Percentiles rank a stretch among this genome's conserved stretches.
Conservation (phyloP, 1,140 invertebrate species). For the Scaptomyza hsui region DNA sequence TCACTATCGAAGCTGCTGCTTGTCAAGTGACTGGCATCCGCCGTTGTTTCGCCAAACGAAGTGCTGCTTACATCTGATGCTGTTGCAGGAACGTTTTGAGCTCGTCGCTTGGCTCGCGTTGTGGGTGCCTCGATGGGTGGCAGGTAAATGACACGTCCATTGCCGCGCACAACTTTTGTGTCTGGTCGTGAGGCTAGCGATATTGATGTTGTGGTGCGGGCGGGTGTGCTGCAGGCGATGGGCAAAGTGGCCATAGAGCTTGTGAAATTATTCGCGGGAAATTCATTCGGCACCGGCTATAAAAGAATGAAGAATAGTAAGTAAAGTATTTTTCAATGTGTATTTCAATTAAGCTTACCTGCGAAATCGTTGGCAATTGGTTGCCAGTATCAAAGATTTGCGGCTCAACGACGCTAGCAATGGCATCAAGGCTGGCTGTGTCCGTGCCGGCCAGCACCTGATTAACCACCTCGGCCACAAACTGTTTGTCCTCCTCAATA, state of each 20-base stretch:
- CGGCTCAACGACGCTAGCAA: conserved; percentile 52
- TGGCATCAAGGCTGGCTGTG: conserved; percentile 50
- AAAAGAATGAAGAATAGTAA: not conserved
- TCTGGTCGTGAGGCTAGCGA: conserved; percentile 12
- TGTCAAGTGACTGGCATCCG: conserved; percentile 47
- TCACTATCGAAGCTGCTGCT: conserved; percentile 50
- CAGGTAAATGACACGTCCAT: conserved; percentile 89
- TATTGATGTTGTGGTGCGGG: conserved; percentile 19
- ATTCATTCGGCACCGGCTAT: conserved; percentile 31
- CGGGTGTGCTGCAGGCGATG: conserved; percentile 62
- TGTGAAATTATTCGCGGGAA: conserved; percentile 2
- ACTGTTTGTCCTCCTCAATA: conserved; percentile 87
- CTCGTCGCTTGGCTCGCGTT: conserved; percentile 85
- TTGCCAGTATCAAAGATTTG: conserved; percentile 32
- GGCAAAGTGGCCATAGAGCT: conserved; percentile 33
- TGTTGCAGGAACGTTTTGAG: conserved; percentile 52
- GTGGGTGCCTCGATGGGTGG: conserved; percentile 92
- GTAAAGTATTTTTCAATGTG: not conserved
- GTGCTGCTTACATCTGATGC: conserved; percentile 42
- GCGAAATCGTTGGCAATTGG: conserved; percentile 1
- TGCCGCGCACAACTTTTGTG: conserved; percentile 88
- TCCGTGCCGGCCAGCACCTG: conserved; percentile 83
- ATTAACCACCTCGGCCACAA: conserved; percentile 88
- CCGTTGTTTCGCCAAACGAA: conserved; percentile 36
- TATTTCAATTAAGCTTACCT: conserved; percentile 15